A percentile compares a stretch with the other conserved stretches of the same genome.
Conservation (phyloP, 2,797 vertebrate species). For the Cheirogaleus major region DNA sequence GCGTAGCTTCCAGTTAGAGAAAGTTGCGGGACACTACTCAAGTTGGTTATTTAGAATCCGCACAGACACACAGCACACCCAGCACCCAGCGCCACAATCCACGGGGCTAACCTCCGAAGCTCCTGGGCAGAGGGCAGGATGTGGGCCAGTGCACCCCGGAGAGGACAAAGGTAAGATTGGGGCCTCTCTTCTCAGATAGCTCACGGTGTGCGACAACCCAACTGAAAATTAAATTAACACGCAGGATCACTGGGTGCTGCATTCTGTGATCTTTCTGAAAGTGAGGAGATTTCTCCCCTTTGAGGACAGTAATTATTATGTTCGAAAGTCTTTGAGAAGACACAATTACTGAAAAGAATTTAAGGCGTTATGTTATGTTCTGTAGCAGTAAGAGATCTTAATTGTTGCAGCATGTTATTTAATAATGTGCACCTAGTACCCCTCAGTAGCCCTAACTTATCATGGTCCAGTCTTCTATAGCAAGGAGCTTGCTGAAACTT, state of each 20-base stretch:
- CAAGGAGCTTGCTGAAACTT: neutral
- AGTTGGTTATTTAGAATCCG: neutral
- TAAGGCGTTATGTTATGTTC: neutral
- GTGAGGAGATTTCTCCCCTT: neutral
- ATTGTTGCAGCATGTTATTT: neutral
- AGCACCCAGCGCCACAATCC: neutral
- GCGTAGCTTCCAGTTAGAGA: neutral
- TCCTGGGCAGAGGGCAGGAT: neutral
- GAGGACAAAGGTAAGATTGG: neutral
- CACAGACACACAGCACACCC: neutral
- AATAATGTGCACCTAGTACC: neutral
- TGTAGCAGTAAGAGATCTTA: neutral
- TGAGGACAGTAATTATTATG: neutral
- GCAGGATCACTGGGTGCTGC: neutral
- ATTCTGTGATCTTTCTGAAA: neutral
- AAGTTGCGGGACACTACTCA: neutral
- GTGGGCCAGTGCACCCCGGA: neutral
- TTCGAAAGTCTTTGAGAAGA: constrained; percentile 27
- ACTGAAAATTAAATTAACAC: neutral
- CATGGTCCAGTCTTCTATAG: neutral
- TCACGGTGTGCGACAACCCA: no score
- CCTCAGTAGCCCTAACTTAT: neutral
- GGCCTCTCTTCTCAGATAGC: neutral
- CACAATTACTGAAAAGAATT: constrained; percentile 8
- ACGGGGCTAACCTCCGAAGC: neutral